Evolutionary conservation across 2,113 vertebrate genomes (phyloP), one percentile per base, ranked within the genome.

Genomic region (Phodopus roborovskii): DNA sequence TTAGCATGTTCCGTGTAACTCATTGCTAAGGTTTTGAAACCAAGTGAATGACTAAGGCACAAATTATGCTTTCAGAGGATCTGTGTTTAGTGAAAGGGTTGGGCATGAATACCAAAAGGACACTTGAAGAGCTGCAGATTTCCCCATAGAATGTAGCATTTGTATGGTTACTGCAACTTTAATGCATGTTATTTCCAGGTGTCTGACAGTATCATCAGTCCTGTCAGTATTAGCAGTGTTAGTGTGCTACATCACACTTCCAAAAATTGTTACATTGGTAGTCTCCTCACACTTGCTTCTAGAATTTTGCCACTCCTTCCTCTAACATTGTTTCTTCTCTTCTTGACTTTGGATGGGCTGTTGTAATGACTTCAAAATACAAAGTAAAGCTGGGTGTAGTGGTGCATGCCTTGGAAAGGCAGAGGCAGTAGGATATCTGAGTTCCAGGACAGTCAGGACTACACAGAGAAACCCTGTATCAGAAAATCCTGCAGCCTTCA

Each of bases 1-100:
- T 17, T 70, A 12, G 13, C 11, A 33, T 60, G 4, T 48, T 90
- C 50, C 75, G 20, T 68, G 36, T 4, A 91, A n/a, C 22, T 20
- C 70, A 92, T 22, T 93, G 33, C 4, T 70, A 22, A 74, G 8
- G 10, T 78, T 74, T 90, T 92, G 60, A 88, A 95, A 91, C 78
- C 39, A 3, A 64, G 30, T 64, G 62, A 91, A 56, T 48, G 39
- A 58, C 26, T 48, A 48, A 93, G 39, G 24, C 15, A 20, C 0
- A 88, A 85, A 77, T 64, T 48, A 77, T 94, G 1, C 68, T 75
- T 20, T 85, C 56, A 79, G 19, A 30, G 22, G 94, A 64, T 2
- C 60, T 78, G 3, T 33, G 53, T 93, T 30, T 3, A 33, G 9
- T 68, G 28, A 66, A 71, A 84, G 33, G 73, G 28, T 53, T 33